Base-by-base conservation (phyloP, 2,113 vertebrate genomes). In the Sceloporus tristichus region DNA sequence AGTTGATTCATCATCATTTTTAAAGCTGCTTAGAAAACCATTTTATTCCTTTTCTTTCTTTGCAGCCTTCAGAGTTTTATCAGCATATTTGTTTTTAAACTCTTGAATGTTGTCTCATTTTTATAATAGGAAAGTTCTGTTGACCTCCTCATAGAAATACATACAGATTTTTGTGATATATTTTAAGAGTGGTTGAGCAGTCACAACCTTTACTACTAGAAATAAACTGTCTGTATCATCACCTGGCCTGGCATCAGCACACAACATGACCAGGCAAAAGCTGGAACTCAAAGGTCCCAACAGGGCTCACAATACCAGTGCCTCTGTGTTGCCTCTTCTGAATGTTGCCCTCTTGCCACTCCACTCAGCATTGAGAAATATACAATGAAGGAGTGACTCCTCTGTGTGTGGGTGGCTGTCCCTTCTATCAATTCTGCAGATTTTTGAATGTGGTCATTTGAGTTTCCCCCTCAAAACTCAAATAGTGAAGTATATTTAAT, bases 1-100 rank as follows among this genome's bases (percentile, higher is more conserved):
- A 97, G 97, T 95, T 29, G 91, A 48, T 79, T 95, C 93, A 92
- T 92, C 87, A 91, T 82, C 91, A 54, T 93, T 94, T 90, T 91
- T 89, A 89, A 91, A 77, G 88, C 59, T 56, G n/a, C 78, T 65
- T 25, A 0, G 4, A 0, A 0, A 91, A 54, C 0, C 0, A 68
- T 77, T 75, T 80, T 53, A 11, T 59, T 78, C 88, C n/a, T 14
- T 78, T 34, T 59, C n/a, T 65, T 65, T 68, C 23, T 21, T 82
- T 75, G 48, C 38, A 19, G 56, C 40, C n/a, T 53, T 73, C 9
- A 29, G 34, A 62, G 10, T 94, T 74, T 65, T 79, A 79, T 62
- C 90, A 53, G 4, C 53, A 83, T 74, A 79, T 85, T 76, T 90
- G 70, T 89, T 83, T 85, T 91, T 82, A 90, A 92, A 0, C 25